Conservation (phyloP, 2,113 vertebrate genomes). For the Nesoenas mayeri region DNA sequence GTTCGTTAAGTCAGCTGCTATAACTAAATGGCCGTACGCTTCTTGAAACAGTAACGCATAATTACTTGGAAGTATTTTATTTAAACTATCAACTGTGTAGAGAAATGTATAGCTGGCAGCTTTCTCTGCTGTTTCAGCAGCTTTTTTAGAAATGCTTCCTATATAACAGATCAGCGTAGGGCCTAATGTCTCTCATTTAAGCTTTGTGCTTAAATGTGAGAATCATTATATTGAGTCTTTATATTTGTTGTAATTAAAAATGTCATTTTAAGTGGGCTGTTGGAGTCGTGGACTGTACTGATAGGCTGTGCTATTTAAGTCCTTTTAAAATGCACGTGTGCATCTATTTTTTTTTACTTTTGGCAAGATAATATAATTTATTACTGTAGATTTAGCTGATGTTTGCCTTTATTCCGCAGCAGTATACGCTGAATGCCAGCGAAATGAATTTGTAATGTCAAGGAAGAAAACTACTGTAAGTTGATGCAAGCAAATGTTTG, state of each 20-base stretch:
- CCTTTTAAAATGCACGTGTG: not conserved
- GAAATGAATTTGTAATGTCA: slow-evolving; percentile 30
- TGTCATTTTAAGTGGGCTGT: not conserved
- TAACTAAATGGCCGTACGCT: not conserved
- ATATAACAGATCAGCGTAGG: slow-evolving; percentile 31
- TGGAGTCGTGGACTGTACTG: not conserved
- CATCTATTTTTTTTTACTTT: not conserved
- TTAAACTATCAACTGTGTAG: slow-evolving; percentile 42
- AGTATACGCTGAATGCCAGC: not conserved
- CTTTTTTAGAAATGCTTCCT: not conserved
- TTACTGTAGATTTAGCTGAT: slow-evolving; percentile 48
- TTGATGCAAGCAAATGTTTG: slow-evolving; percentile 28
- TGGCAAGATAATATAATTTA: not conserved
- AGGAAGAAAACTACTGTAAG: not conserved
- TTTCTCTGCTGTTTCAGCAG: slow-evolving; percentile 63
- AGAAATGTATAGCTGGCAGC: slow-evolving; percentile 58
- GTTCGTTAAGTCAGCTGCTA: slow-evolving; percentile 33
- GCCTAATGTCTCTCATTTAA: not conserved
- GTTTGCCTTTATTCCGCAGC: slow-evolving; percentile 29
- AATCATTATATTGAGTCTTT: not conserved
- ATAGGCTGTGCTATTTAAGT: not conserved
- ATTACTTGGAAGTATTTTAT: slow-evolving; percentile 62
- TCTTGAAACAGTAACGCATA: slow-evolving; percentile 50
- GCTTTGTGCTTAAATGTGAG: not conserved
- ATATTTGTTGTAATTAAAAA: slow-evolving; percentile 33